A percentile compares a stretch with the other conserved stretches of the same genome.
Conservation (phyloP, 2,113 vertebrate species). For the Albula glossodonta region DNA sequence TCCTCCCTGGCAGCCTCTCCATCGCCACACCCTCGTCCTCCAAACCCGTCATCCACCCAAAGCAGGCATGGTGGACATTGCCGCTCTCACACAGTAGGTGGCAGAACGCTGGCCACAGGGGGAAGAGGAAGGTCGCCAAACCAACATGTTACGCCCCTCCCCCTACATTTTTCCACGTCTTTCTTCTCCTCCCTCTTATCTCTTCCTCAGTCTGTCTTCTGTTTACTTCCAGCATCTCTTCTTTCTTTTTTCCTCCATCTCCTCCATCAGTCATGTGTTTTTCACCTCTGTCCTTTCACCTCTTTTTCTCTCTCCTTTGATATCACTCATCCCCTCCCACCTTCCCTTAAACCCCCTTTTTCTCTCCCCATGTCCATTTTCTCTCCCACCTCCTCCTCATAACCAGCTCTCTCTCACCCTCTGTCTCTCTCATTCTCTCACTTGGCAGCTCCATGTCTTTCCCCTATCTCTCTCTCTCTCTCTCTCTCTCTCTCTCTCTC, state of each 20-base stretch:
- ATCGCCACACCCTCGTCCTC: constrained; percentile 77
- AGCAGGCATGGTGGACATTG: constrained; percentile 80
- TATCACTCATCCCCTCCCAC: constrained; percentile 57
- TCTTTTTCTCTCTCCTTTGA: constrained; percentile 35
- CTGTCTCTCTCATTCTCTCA: too few species aligned
- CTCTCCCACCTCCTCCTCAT: constrained; percentile 21
- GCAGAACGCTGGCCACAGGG: constrained; percentile 84
- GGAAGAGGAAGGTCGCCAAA: constrained; percentile 85
- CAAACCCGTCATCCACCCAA: constrained; percentile 88
- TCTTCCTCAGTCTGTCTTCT: constrained; percentile 13
- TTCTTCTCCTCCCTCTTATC: constrained; percentile 27
- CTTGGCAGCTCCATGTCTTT: constrained; percentile 31
- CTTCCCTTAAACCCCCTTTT: constrained; percentile 59
- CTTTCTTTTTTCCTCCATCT: constrained; percentile 22
- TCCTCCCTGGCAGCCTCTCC: constrained; percentile 77
- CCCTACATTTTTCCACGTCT: constrained; percentile 40
- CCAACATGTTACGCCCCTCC: constrained; percentile 66
- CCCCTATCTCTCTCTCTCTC: constrained; percentile 50
- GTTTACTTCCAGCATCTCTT: constrained; percentile 1
- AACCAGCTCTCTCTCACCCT: constrained; percentile 49
- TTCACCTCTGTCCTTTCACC: not conserved
- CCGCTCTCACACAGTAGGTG: constrained; percentile 59
- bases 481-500: constrained; percentile 53
- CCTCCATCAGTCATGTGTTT: not conserved
- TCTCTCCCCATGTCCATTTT: constrained; percentile 55